phyloP scores from a whole-genome alignment of 2,797 vertebrate genomes.

The Clarias laeviceps region DNA sequence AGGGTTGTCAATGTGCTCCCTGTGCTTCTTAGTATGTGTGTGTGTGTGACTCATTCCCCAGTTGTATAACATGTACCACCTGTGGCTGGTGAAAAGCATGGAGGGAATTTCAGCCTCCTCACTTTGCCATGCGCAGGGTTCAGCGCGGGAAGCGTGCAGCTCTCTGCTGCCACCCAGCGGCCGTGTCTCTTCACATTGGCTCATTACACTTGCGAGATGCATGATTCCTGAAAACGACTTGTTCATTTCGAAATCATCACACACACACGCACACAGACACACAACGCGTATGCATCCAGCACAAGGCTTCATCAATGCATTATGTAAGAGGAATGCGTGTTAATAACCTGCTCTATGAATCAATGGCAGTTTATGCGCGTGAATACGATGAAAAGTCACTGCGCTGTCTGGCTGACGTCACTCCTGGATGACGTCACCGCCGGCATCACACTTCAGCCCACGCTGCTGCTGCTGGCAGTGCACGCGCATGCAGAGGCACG shows the following conservation, averaged over 20 bases:
- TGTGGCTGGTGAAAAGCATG: slow-evolving; percentile 26
- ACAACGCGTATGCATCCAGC: neutral
- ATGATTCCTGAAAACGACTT: neutral
- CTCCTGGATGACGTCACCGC: neutral
- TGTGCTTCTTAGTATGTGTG: slow-evolving; percentile 10
- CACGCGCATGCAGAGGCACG: slow-evolving; percentile 6
- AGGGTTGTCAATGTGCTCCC: slow-evolving; percentile 4
- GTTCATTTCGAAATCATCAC: too few species aligned
- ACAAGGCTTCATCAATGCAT: neutral
- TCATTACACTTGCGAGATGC: neutral
- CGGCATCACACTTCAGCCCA: slow-evolving; percentile 18
- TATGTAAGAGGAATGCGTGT: neutral
- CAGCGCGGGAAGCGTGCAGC: neutral
- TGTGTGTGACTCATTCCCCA: slow-evolving; percentile 32
- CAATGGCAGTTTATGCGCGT: neutral
- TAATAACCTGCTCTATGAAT: neutral
- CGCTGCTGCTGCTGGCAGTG: neutral
- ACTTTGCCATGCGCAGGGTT: slow-evolving; percentile 3
- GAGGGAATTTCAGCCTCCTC: slow-evolving; percentile 27
- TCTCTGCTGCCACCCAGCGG: slow-evolving; percentile 42
- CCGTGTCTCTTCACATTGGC: neutral
- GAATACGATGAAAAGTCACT: neutral
- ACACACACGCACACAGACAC: neutral
- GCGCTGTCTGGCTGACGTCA: neutral
- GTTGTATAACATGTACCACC: slow-evolving; percentile 48